Conservation (phyloP, 2,888 invertebrate genomes). For the Orthosia cruda region DNA sequence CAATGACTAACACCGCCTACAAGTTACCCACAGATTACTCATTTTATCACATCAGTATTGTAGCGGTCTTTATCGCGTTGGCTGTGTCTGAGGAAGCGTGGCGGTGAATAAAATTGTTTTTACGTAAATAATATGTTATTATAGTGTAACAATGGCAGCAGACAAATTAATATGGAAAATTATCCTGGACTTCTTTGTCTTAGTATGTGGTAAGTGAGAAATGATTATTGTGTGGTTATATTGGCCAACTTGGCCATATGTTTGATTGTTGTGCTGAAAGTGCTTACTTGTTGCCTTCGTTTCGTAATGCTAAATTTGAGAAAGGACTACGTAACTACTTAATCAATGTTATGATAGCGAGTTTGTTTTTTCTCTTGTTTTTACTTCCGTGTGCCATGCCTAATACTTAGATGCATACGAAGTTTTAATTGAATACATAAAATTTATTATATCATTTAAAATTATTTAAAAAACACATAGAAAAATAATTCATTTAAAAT, state of each 20-base stretch:
- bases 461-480: too few species aligned
- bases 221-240: constrained; percentile 6
- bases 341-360: constrained; percentile 32
- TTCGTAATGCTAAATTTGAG: constrained; percentile 20
- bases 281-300: constrained; percentile 26
- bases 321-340: neutral
- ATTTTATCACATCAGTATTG: constrained; percentile 76
- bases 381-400: neutral
- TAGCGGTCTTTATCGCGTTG: constrained; percentile 63
- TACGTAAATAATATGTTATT: constrained; percentile 52
- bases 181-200: constrained; percentile 80
- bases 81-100: constrained; percentile 51
- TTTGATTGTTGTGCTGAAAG: constrained; percentile 20
- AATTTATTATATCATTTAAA: too few species aligned
- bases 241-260: constrained; percentile 30
- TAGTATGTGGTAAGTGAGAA: constrained; percentile 81
- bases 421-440: too few species aligned
- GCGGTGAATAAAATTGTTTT: constrained; percentile 34
- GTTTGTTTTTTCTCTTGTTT: constrained; percentile 3
- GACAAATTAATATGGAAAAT: constrained; percentile 84
- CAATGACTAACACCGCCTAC: constrained; percentile 74
- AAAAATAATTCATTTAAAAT: too few species aligned
- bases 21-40: constrained; percentile 64
- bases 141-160: constrained; percentile 73
- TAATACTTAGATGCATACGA: too few species aligned